These are phyloP conservation scores for Cryptotermes secundus DNA, from an alignment of 1,140 invertebrate species.

Conservation along the genomic window DNA sequence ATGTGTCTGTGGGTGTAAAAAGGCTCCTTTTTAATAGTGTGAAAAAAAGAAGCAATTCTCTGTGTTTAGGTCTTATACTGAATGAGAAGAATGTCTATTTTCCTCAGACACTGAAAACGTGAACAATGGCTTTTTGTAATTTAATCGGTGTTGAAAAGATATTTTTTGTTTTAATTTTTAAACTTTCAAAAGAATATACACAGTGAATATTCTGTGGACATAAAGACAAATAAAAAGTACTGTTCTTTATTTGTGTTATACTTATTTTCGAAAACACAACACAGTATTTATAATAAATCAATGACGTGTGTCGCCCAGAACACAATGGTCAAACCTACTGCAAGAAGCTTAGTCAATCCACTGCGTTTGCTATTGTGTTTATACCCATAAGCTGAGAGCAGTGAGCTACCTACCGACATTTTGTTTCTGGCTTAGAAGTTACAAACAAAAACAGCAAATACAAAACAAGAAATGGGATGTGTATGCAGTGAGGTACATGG, in stretches of 20 bases:
- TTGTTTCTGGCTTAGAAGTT: constrained; percentile 2
- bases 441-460: neutral
- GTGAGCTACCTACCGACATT: neutral
- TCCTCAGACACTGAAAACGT: neutral
- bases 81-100: neutral
- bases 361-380: neutral
- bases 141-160: constrained; percentile 4
- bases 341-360: neutral
- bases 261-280: neutral
- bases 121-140: neutral
- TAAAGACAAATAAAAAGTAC: neutral
- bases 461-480: neutral
- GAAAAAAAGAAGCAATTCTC: neutral
- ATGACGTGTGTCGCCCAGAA: neutral
- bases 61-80: neutral
- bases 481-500: neutral
- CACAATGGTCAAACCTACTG: neutral
- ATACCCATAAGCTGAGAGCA: neutral
- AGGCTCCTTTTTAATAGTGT: neutral
- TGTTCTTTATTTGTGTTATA: neutral
- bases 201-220: neutral
- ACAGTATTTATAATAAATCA: neutral
- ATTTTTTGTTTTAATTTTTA: neutral
- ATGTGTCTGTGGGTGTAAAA: neutral
- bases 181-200: neutral